Evolutionary conservation across 2,113 vertebrate species (phyloP), one percentile per base, ranked within the genome.

Genomic region (Catharus bicknelli): DNA sequence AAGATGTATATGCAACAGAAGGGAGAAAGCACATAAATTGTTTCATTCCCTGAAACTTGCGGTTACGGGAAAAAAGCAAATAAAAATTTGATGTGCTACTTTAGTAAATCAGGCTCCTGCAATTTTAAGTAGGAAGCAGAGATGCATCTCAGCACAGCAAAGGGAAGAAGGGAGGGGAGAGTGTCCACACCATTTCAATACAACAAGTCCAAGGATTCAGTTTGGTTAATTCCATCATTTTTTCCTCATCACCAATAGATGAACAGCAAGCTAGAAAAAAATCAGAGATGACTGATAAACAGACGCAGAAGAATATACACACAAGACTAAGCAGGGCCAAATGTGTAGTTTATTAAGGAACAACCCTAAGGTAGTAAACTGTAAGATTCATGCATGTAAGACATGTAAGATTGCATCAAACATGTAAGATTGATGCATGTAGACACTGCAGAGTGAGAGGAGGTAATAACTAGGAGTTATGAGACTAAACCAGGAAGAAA

Each of bases 1-100:
- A 91, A 90, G 82, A 93, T 80, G 53, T 85, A 83, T 88, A 83
- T 59, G 72, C 72, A 95, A 54, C 25, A 78, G 61, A 70, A 80
- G 53, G 58, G 74, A 82, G 26, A 84, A 88, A 88, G 23, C 53
- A 64, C 3, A 32, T 36, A 63, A 91, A 53, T 36, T 78, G 20
- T 62, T 94, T 81, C 42, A 36, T 67, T 93, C 63, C 72, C 55
- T 38, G 57, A 77, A 63, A 83, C 21, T 23, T 38, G 20, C 82
- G 67, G 70, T 79, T 83, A 77, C 48, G 88, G 85, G 86, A 69
- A 94, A 87, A 11, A 32, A 90, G 25, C 30, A 90, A 90, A 90
- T 89, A 69, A 81, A 54, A 67, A 90, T 22, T 48, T 38, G 14
- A 69, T 38, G 47, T 47, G 34, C 36, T 84, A 20, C 63, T 77